phyloP scores from a whole-genome alignment of 2,888 invertebrate genomes.

The Agonopterix arenella region DNA sequence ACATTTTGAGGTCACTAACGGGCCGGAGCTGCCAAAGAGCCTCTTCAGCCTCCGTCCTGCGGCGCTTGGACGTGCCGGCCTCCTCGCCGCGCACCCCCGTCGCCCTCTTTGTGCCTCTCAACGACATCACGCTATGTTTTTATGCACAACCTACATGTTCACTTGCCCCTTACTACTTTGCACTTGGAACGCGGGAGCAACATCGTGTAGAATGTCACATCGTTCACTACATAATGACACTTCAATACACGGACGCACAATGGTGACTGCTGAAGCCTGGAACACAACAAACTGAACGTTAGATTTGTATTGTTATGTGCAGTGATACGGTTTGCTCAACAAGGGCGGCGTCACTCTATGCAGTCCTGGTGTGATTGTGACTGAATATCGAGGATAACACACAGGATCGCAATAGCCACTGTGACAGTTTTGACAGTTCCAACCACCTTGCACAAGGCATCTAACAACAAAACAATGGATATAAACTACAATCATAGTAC shows the following conservation, averaged over 20 bases:
- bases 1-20: constrained; percentile 90
- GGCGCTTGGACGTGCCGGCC: constrained; percentile 63
- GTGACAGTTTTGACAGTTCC: constrained; percentile 18
- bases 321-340: not conserved
- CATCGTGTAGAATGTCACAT: constrained; percentile 72
- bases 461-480: constrained; percentile 24
- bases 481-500: constrained; percentile 6
- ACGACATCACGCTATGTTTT: constrained; percentile 54
- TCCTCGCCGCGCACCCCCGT: constrained; percentile 61
- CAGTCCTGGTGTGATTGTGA: too few relatives aligned
- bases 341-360: too few relatives aligned
- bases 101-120: constrained; percentile 70
- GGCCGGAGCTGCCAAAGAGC: constrained; percentile 88
- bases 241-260: constrained; percentile 43
- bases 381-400: too few relatives aligned
- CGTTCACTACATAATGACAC: constrained; percentile 64
- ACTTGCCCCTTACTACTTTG: constrained; percentile 59
- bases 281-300: constrained; percentile 25
- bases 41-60: constrained; percentile 64
- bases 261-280: constrained; percentile 44
- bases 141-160: constrained; percentile 70
- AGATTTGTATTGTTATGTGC: not conserved
- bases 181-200: constrained; percentile 69
- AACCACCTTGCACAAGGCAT: constrained; percentile 12
- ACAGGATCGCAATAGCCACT: too few relatives aligned